These are phyloP conservation scores for Fundulus diaphanus DNA, from an alignment of 2,797 vertebrate species.

Conservation along the genomic window DNA sequence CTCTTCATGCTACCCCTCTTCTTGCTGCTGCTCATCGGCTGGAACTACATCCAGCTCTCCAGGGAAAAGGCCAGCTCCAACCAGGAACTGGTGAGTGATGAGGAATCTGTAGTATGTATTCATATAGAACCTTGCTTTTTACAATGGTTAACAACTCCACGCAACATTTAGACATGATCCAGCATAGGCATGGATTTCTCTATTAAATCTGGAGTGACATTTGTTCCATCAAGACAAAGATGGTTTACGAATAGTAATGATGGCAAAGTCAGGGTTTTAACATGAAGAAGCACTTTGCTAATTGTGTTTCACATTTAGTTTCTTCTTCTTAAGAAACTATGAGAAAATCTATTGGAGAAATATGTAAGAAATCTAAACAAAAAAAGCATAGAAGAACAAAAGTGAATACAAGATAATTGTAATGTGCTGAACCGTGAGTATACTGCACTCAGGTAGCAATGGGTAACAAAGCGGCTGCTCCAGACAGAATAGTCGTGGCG, in stretches of 20 bases:
- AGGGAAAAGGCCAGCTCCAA: slow-evolving; percentile 80
- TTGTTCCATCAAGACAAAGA: background rate
- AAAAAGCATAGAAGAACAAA: background rate
- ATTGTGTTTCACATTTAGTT: background rate
- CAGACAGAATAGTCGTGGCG: background rate
- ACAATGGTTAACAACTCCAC: background rate
- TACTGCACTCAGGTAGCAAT: background rate
- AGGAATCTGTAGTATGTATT: slow-evolving; percentile 22
- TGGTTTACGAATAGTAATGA: background rate
- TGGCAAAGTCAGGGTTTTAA: background rate
- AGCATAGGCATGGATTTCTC: background rate
- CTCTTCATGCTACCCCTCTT: slow-evolving; percentile 96
- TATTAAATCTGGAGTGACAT: background rate
- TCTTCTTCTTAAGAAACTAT: background rate
- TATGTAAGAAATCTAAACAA: no score
- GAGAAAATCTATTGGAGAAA: background rate
- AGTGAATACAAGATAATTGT: background rate
- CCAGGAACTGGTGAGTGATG: slow-evolving; percentile 90
- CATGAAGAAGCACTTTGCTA: background rate
- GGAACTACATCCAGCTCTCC: slow-evolving; percentile 88
- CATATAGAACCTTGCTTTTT: slow-evolving; percentile 12
- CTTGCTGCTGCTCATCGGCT: slow-evolving; percentile 88
- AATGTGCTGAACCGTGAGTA: background rate
- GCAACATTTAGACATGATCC: background rate
- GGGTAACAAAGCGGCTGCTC: background rate